These are phyloP conservation scores for Xanthostigma xanthostigma DNA, from an alignment of 2,888 invertebrate genomes.

Conservation along the genomic window DNA sequence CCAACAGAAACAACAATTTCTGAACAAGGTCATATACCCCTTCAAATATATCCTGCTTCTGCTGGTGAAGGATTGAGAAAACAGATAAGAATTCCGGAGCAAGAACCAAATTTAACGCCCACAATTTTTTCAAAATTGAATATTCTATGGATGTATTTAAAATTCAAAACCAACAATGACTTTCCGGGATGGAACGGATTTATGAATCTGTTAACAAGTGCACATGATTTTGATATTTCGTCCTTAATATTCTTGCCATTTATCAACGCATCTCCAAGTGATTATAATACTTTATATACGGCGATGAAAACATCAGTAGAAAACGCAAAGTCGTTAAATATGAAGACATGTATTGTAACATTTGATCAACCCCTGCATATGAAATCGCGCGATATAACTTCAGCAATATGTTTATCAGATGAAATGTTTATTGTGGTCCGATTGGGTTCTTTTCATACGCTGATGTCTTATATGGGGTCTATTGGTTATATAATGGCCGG, in stretches of 20 bases:
- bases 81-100: not conserved
- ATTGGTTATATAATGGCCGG: not conserved
- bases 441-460: conserved; percentile 7
- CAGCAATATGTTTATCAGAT: conserved; percentile 1
- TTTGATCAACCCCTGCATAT: too few relatives aligned
- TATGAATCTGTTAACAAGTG: conserved; percentile 10
- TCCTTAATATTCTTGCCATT: conserved; percentile 8
- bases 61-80: not conserved
- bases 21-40: not conserved
- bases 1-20: conserved; percentile 6
- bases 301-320: conserved; percentile 5
- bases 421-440: conserved; percentile 6
- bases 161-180: conserved; percentile 8
- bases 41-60: not conserved
- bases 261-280: conserved; percentile 7
- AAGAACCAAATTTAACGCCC: not conserved
- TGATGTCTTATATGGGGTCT: conserved; percentile 1
- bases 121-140: conserved; percentile 8
- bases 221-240: conserved; percentile 6
- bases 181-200: conserved; percentile 11
- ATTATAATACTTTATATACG: conserved; percentile 7
- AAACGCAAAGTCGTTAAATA: conserved; percentile 5
- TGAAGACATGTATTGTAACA: conserved; percentile 7
- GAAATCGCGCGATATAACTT: conserved; percentile 8
- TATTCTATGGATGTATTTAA: conserved; percentile 10